Evolutionary conservation across 2,888 invertebrate species (phyloP).

Genomic region (Therioaphis trifolii): DNA sequence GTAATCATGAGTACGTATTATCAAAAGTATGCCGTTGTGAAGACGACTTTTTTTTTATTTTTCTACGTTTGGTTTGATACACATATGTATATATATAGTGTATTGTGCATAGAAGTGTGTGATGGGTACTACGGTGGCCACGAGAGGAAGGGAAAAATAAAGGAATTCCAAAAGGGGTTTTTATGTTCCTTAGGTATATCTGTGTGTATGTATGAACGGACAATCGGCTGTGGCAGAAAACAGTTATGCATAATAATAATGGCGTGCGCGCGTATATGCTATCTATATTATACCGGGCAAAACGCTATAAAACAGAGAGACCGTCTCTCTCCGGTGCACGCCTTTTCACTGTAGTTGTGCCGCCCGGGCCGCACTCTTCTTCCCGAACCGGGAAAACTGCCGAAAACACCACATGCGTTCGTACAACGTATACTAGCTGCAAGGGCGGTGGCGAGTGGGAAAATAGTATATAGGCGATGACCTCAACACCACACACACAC

Average conservation of each 20-base stretch:
- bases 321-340: slow-evolving; percentile 42
- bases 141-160: background rate
- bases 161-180: slow-evolving; percentile 44
- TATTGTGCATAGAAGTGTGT: background rate
- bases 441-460: slow-evolving; percentile 3
- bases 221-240: slow-evolving; percentile 60
- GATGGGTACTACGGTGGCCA: background rate
- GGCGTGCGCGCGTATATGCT: background rate
- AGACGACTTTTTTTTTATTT: slow-evolving; percentile 4
- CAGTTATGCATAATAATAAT: slow-evolving; percentile 56
- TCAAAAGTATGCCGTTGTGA: background rate
- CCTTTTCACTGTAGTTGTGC: slow-evolving; percentile 58
- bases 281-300: background rate
- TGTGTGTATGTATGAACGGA: slow-evolving; percentile 35
- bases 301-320: slow-evolving; percentile 56
- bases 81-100: too few species aligned
- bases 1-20: background rate
- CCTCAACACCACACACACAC: slow-evolving; percentile 35
- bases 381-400: slow-evolving; percentile 51
- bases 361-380: slow-evolving; percentile 49
- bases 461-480: slow-evolving; percentile 46
- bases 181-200: slow-evolving; percentile 44
- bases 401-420: slow-evolving; percentile 45
- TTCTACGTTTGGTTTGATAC: background rate
- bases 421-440: background rate